Base-by-base conservation (phyloP, 2,888 invertebrate species). In the Caenorhabditis sp. region DNA sequence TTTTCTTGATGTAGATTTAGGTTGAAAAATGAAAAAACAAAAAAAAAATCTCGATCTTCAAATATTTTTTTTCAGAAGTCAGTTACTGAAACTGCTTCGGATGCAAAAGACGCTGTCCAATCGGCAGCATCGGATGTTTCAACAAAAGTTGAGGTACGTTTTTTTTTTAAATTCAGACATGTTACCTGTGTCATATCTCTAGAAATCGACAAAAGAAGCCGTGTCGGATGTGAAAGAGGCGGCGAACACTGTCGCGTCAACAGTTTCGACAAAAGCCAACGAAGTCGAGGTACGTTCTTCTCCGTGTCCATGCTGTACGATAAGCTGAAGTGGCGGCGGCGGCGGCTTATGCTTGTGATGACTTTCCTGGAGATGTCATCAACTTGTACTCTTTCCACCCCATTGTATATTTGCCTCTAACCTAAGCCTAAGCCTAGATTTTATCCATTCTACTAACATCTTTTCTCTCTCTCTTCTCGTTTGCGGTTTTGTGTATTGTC, bases 201-300 rank as follows among this genome's bases (percentile, higher is more conserved):
- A 43, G 43, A 43, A 43, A 43, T 43, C 43, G 2, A 43, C 43
- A 6, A 10, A 17, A 10, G 43, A 43, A 43, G 58, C 58, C 36
- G 65, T 62, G 27, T 61, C 66, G 60, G 63, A 71, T 21, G 51
- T 62, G 3, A 71, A 71, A 43, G 71, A 71, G 51, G 66, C 63
- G 17, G 55, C 27, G 1, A 21, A 12, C 12, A 26, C 12, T 27
- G 55, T 12, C 3, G 57, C 57, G 19, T 10, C 57, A 2, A 17
- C 8, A 4, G 58, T 71, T 43, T 17, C 37, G 0, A 36, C 53
- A 43, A 71, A 71, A 61, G 71, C 61, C 14, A 26, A 62, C 4
- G 71, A 71, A 71, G 71, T 71, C 50, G 71, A 71, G 71, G 71
- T 71, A 71, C 63, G 71, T 71, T 71, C 62, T 26, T 71, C 66